Percentiles rank a stretch among this genome's conserved stretches.
phyloP scores from a whole-genome alignment of 2,888 invertebrate genomes.

The Oscheius sp. region DNA sequence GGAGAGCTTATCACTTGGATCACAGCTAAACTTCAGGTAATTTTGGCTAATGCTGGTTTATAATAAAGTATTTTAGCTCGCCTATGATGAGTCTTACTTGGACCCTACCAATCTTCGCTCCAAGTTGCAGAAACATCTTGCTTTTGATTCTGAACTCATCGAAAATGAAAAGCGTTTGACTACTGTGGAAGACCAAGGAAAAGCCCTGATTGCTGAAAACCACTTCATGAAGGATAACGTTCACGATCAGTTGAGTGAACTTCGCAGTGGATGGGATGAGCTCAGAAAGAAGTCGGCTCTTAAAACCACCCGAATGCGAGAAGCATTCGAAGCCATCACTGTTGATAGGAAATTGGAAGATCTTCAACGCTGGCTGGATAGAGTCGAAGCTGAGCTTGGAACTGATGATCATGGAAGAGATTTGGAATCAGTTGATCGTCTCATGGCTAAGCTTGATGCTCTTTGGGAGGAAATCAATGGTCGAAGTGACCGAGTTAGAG shows the following conservation, averaged over 20 bases:
- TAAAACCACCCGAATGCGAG: slow-evolving; percentile 74
- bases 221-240: slow-evolving; percentile 83
- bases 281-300: slow-evolving; percentile 80
- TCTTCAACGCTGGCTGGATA: slow-evolving; percentile 77
- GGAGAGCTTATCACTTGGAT: slow-evolving; percentile 80
- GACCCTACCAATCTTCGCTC: slow-evolving; percentile 88
- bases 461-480: slow-evolving; percentile 62
- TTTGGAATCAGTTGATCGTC: slow-evolving; percentile 83
- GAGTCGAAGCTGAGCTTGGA: slow-evolving; percentile 78
- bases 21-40: slow-evolving; percentile 80
- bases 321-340: slow-evolving; percentile 64
- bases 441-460: slow-evolving; percentile 76
- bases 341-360: slow-evolving; percentile 83
- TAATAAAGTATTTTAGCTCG: slow-evolving; percentile 84
- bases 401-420: slow-evolving; percentile 87
- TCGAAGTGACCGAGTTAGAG: slow-evolving; percentile 53
- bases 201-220: slow-evolving; percentile 77
- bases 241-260: slow-evolving; percentile 82
- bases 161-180: slow-evolving; percentile 79
- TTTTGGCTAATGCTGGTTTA: too few species aligned
- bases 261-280: slow-evolving; percentile 87
- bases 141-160: slow-evolving; percentile 91
- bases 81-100: slow-evolving; percentile 89
- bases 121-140: slow-evolving; percentile 80
- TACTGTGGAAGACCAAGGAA: slow-evolving; percentile 70